phyloP scores from a whole-genome alignment of 2,797 vertebrate genomes.

The Etheostoma nigrum region DNA sequence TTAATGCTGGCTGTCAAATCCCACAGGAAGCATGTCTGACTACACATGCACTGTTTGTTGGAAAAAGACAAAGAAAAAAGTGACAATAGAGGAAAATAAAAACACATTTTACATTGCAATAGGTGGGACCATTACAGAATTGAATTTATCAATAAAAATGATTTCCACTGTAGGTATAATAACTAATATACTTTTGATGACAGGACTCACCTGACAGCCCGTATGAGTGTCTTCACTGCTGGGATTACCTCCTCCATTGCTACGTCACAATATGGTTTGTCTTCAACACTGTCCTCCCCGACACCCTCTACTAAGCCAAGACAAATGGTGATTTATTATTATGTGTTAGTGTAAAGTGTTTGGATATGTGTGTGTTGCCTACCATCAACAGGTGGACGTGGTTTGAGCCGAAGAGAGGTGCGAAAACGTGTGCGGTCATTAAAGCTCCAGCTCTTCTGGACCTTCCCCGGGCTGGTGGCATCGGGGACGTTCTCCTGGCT shows the following conservation, averaged over 20 bases:
- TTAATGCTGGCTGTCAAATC: slow-evolving; percentile 33
- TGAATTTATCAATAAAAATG: background rate
- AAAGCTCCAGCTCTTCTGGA: slow-evolving; percentile 99
- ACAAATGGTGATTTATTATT: background rate
- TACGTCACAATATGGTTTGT: slow-evolving; percentile 93
- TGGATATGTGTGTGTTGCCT: slow-evolving; percentile 23
- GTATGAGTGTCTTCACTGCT: slow-evolving; percentile 94
- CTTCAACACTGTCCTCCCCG: slow-evolving; percentile 90
- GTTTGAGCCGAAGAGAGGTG: slow-evolving; percentile 94
- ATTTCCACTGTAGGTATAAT: background rate
- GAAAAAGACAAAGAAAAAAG: too few species aligned
- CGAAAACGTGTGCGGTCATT: slow-evolving; percentile 96
- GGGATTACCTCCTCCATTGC: slow-evolving; percentile 97
- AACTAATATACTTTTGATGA: background rate
- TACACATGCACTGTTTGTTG: background rate
- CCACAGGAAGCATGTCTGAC: slow-evolving; percentile 3
- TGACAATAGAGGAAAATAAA: background rate
- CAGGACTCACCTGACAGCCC: slow-evolving; percentile 91
- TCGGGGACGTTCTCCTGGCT: slow-evolving; percentile 91
- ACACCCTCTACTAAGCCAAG: slow-evolving; percentile 85
- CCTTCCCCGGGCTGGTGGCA: slow-evolving; percentile 91
- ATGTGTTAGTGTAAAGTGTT: background rate
- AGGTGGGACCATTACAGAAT: background rate
- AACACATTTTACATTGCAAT: background rate
- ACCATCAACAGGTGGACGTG: slow-evolving; percentile 89